Conservation (phyloP, 64 coral and sea anemone species). For the Porites lutea region DNA sequence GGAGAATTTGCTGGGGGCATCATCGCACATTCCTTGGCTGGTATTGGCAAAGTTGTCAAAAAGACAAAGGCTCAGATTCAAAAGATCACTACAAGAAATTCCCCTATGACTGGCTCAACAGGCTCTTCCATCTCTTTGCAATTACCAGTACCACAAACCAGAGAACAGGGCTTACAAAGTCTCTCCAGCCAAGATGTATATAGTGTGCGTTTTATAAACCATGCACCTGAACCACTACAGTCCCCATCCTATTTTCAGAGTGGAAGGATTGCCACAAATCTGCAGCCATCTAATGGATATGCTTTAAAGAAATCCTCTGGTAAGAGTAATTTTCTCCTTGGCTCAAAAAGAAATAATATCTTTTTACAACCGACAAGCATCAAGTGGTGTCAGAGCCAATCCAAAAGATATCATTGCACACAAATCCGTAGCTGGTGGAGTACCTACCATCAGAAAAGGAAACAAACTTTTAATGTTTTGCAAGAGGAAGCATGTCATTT, state of each 20-base stretch:
- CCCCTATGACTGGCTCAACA: not conserved
- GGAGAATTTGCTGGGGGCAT: not conserved
- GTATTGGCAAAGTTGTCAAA: not conserved
- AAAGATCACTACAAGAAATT: not conserved
- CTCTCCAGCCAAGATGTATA: not conserved
- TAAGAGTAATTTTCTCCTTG: constrained; percentile 9
- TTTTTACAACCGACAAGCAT: constrained; percentile 12
- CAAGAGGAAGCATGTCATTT: not conserved
- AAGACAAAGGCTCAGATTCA: constrained; percentile 22
- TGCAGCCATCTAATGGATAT: not conserved
- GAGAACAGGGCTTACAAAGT: not conserved
- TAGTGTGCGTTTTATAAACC: not conserved
- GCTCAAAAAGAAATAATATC: constrained; percentile 15
- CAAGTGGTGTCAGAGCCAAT: not conserved
- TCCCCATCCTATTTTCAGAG: not conserved
- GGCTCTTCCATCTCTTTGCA: not conserved
- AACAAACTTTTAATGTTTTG: not conserved
- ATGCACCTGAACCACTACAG: not conserved
- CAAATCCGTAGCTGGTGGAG: not conserved
- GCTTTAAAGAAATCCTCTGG: not conserved
- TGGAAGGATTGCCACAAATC: not conserved
- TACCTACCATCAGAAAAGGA: not conserved
- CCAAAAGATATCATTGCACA: constrained; percentile 10
- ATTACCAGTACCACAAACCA: not conserved
- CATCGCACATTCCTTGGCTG: not conserved